Evolutionary conservation across 2,113 vertebrate genomes (phyloP), one percentile per base, ranked within the genome.

Genomic region (Oryzias woworae): DNA sequence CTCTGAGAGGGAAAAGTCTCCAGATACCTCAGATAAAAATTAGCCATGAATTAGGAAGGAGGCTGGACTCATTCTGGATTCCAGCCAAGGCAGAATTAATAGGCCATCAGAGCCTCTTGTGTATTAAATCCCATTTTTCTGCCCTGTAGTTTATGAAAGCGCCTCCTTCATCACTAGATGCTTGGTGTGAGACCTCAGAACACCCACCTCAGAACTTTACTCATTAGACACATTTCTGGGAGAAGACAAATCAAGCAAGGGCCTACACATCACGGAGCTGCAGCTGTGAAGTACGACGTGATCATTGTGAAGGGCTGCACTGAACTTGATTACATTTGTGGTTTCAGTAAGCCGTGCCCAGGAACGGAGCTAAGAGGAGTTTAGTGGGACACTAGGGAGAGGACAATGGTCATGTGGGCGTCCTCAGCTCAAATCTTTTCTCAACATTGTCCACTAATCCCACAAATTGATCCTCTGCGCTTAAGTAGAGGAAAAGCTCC

Each of bases 41-140:
- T 96, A 96, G 93, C 93, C 92, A 90, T 92, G 94, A 96, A 96
- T 95, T 96, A 95, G 91, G 87, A 91, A 92, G 91, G 92, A 93
- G 91, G 91, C 92, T 85, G 90, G 86, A 84, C 92, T 93, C 92
- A 85, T 92, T 93, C 91, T 96, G 95, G 95, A 94, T 85, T 88
- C 76, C 81, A 88, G 95, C 94, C 94, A 96, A 89, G 88, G 76
- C 88, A 89, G 92, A 96, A 96, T 95, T 95, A 96, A 96, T 95
- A 94, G 95, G 94, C 93, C 93, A 93, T 95, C 92, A 91, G 89
- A 93, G 91, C 93, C 93, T 94, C 94, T 88, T 85, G 94, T 94
- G 94, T 93, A 93, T 94, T 95, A 93, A 94, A 94, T 95, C 93
- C 93, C 93, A 94, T 96, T 96, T 94, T 93, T 93, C 94, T 90